Percentiles rank a stretch among this genome's conserved stretches.
phyloP scores from a whole-genome alignment of 1,140 invertebrate genomes.

The Belonocnema kinseyi region DNA sequence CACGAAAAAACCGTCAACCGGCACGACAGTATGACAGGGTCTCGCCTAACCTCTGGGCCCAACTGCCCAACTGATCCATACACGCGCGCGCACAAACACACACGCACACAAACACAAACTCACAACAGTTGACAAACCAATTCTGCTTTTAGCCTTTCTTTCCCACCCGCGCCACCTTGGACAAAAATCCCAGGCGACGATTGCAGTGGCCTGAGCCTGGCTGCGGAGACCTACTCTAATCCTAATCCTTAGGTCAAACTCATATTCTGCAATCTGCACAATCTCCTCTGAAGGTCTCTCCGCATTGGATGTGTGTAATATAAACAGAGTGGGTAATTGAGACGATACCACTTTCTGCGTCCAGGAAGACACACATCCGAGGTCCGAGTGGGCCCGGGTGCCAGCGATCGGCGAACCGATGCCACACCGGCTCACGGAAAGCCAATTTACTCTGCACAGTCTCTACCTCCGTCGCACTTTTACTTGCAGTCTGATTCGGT shows the following conservation, averaged over 20 bases:
- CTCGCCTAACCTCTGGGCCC: conserved; percentile 14
- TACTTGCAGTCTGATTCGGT: not conserved
- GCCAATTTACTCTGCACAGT: not conserved
- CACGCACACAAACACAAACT: not conserved
- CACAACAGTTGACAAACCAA: not conserved
- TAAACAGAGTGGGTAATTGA: not conserved
- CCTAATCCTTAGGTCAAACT: not conserved
- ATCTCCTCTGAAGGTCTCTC: not conserved
- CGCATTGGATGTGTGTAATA: not conserved
- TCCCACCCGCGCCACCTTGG: not conserved
- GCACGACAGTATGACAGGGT: not conserved
- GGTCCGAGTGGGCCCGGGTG: conserved; percentile 23
- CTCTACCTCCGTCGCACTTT: not conserved
- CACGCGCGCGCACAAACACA: not conserved
- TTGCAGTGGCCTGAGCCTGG: not conserved
- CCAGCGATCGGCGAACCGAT: conserved; percentile 26
- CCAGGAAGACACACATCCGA: not conserved
- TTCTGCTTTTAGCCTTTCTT: not conserved
- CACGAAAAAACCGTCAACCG: not conserved
- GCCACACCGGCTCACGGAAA: conserved; percentile 24
- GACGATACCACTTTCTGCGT: not conserved
- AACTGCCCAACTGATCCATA: not conserved
- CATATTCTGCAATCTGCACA: not conserved
- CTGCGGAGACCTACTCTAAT: not conserved
- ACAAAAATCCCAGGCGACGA: conserved; percentile 10